Percentiles rank a stretch among this genome's conserved stretches.
Conservation (phyloP, 1,140 invertebrate species). For the Cotesia vestalis region DNA sequence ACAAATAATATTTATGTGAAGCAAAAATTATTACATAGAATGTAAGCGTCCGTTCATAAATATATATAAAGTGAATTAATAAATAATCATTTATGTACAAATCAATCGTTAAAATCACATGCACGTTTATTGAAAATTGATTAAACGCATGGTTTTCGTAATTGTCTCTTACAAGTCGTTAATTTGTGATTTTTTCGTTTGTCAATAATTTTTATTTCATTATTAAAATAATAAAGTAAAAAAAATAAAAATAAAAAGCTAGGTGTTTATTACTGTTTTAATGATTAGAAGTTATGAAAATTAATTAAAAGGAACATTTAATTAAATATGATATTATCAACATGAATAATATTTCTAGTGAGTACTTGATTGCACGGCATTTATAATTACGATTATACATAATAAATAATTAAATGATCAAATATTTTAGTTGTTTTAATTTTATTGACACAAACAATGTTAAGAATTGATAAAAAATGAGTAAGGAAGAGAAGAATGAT, state of each 20-base stretch:
- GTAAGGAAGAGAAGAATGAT: slow-evolving; percentile 40
- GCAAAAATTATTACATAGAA: slow-evolving; percentile 21
- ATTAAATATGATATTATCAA: background rate
- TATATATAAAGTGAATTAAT: too few species aligned
- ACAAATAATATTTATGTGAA: slow-evolving; percentile 42
- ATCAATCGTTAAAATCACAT: background rate
- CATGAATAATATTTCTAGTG: slow-evolving; percentile 9
- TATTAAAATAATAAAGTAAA: background rate
- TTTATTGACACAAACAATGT: slow-evolving; percentile 39
- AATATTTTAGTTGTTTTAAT: slow-evolving; percentile 34
- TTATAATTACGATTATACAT: slow-evolving; percentile 46
- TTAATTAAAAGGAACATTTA: background rate
- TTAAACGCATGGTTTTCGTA: background rate
- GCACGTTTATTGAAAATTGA: background rate
- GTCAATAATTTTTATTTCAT: slow-evolving; percentile 8
- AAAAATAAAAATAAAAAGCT: background rate
- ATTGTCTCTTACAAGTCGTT: background rate
- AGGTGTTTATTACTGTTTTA: background rate
- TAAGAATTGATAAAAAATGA: slow-evolving; percentile 36
- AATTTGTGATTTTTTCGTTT: slow-evolving; percentile 8
- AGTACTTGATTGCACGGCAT: slow-evolving; percentile 36
- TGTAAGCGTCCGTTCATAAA: slow-evolving; percentile 12
- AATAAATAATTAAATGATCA: slow-evolving; percentile 47
- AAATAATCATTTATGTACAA: background rate
- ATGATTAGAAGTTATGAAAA: background rate